Conservation (phyloP, 2,888 invertebrate species). For the Dendrolimus pini region DNA sequence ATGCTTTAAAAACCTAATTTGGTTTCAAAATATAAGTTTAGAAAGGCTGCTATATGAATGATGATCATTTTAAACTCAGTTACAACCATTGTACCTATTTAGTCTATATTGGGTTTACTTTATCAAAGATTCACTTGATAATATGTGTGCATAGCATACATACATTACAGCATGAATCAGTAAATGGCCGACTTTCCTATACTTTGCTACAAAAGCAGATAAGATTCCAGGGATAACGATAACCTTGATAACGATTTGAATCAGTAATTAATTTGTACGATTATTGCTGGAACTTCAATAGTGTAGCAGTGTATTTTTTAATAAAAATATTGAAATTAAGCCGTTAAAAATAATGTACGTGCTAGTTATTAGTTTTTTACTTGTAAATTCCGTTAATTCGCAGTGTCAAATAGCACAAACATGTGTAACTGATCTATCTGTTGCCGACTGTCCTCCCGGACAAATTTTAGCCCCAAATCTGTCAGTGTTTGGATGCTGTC, state of each 20-base stretch:
- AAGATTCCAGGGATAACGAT: constrained; percentile 36
- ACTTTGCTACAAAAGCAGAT: constrained; percentile 24
- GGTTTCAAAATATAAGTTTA: too few relatives aligned
- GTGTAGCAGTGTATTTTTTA: neutral
- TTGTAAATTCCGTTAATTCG: constrained; percentile 19
- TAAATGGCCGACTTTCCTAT: neutral
- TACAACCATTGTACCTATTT: neutral
- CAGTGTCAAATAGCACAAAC: constrained; percentile 43
- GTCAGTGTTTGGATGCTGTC: constrained; percentile 58
- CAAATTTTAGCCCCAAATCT: constrained; percentile 35
- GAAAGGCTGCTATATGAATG: neutral
- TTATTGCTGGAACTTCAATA: constrained; percentile 4
- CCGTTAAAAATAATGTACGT: constrained; percentile 4
- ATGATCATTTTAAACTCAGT: neutral
- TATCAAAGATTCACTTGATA: neutral
- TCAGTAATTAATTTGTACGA: constrained; percentile 27
- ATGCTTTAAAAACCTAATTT: neutral
- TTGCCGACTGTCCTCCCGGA: constrained; percentile 33
- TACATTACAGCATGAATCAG: neutral
- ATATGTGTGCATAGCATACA: neutral
- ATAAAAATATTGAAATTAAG: constrained; percentile 1
- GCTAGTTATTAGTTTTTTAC: constrained; percentile 17
- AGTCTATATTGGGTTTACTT: constrained; percentile 6
- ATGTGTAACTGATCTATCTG: constrained; percentile 52
- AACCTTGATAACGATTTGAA: constrained; percentile 26